These are phyloP conservation scores for Holacanthella duospinosa DNA, from an alignment of 2,888 invertebrate species.

Conservation along the genomic window DNA sequence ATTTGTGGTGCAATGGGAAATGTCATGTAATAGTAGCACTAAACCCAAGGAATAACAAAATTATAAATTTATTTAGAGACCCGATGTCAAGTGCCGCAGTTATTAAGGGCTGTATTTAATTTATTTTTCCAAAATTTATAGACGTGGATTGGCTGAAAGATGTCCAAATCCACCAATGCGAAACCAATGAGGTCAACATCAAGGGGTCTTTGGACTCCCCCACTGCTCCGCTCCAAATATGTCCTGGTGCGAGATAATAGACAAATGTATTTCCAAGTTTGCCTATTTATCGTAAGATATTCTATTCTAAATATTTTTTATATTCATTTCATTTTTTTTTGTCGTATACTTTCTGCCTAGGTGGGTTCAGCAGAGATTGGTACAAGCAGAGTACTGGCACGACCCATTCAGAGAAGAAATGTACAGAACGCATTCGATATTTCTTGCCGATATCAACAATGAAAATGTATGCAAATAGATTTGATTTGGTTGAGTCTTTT, in stretches of 20 bases:
- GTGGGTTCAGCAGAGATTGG: constrained; percentile 61
- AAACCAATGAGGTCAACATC: constrained; percentile 92
- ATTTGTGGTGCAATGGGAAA: too few relatives aligned
- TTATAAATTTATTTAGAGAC: not conserved
- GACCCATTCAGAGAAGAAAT: constrained; percentile 74
- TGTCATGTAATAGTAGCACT: too few relatives aligned
- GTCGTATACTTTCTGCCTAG: constrained; percentile 47
- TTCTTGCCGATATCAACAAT: constrained; percentile 92
- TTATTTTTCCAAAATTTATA: constrained; percentile 41
- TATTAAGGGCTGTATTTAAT: not conserved
- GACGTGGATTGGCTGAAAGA: constrained; percentile 82
- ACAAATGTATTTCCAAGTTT: constrained; percentile 66
- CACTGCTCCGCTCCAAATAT: constrained; percentile 56
- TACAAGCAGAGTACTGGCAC: constrained; percentile 98
- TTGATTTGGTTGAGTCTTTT: too few relatives aligned
- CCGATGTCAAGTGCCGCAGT: too few relatives aligned
- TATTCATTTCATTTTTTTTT: too few relatives aligned
- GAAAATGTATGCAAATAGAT: constrained; percentile 54
- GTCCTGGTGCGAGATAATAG: constrained; percentile 66
- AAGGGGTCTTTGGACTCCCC: constrained; percentile 88
- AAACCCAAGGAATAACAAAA: too few relatives aligned
- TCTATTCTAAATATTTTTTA: too few relatives aligned
- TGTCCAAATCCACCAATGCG: constrained; percentile 74
- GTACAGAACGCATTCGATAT: constrained; percentile 67
- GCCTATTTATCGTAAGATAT: constrained; percentile 69